Base-by-base conservation (phyloP, 2,797 vertebrate genomes). In the Aeoliscus strigatus region DNA sequence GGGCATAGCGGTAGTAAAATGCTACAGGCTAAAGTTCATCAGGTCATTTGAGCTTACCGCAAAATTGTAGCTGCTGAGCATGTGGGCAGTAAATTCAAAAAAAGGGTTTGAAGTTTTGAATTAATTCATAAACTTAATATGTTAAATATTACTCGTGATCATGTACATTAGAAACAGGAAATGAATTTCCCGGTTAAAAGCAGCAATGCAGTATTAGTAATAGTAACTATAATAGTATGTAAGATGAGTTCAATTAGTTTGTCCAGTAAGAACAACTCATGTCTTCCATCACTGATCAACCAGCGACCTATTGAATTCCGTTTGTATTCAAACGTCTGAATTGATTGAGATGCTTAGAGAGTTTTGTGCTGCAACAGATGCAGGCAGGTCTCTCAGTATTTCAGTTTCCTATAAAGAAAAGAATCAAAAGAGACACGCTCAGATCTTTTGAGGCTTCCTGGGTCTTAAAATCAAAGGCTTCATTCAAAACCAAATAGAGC, bases 401-500 rank as follows among this genome's bases (percentile, higher is more conserved):
- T 69, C 46, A 30, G 64, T 54, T 75, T 75, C 66, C 75, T 78
- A 77, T 43, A 44, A 46, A 59, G 51, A 57, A 35, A 51, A 21
- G 60, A 68, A 60, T 61, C 69, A 82, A 34, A 85, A 76, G 56
- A 75, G 42, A 63, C 54, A 31, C 43, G 49, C 68, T 84, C 66
- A 81, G 81, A 86, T 77, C 85, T 89, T 80, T 73, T 58, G 71
- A 79, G 83, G 82, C 76, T 73, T 81, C 88, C 85, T 56, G 73
- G 82, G 80, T 43, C 65, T 67, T 26, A 59, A 68, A 86, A 88
- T 90, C 87, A 90, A 89, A 90, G 88, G 65, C 42, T 61, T 81
- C 68, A 87, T 88, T 89, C 75, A 87, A 77, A 87, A 85, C 60
- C 87, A 88, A 87, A 89, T 87, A 73, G 73, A 75, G 82, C 73